These are phyloP conservation scores for Polypedilum pembai DNA, from an alignment of 1,140 invertebrate genomes.

Conservation along the genomic window DNA sequence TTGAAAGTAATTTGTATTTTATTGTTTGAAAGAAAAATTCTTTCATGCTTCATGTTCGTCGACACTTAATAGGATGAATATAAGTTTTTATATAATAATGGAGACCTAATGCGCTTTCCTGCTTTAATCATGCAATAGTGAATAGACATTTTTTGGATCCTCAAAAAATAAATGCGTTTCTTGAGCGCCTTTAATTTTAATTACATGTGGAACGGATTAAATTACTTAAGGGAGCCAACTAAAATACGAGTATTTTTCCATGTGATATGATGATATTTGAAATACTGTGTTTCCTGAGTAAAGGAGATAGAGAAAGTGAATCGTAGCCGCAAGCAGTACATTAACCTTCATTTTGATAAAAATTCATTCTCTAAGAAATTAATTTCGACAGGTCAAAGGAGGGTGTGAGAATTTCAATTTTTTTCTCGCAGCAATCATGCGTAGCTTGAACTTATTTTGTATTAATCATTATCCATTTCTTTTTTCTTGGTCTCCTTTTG, in stretches of 20 bases:
- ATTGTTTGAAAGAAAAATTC: not conserved
- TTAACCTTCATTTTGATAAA: slow-evolving; percentile 8
- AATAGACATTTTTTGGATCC: not conserved
- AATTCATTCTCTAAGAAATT: not conserved
- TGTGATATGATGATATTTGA: no score
- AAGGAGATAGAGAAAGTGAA: not conserved
- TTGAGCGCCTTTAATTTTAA: not conserved
- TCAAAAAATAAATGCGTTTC: not conserved
- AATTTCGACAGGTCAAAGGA: not conserved
- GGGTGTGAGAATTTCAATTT: slow-evolving; percentile 8
- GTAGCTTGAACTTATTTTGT: no score
- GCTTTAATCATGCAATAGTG: not conserved
- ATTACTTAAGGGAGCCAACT: not conserved
- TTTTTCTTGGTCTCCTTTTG: no score
- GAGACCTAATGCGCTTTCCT: not conserved
- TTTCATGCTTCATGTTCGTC: not conserved
- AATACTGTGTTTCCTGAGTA: no score
- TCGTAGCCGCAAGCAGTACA: not conserved
- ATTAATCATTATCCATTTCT: no score
- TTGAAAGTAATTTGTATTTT: slow-evolving; percentile 11
- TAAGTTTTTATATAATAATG: not conserved
- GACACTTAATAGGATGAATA: not conserved
- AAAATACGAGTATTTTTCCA: no score
- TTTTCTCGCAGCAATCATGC: not conserved
- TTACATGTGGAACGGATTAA: not conserved